These are phyloP conservation scores for Crocuta crocuta DNA, from an alignment of 2,113 vertebrate species.

Conservation along the genomic window DNA sequence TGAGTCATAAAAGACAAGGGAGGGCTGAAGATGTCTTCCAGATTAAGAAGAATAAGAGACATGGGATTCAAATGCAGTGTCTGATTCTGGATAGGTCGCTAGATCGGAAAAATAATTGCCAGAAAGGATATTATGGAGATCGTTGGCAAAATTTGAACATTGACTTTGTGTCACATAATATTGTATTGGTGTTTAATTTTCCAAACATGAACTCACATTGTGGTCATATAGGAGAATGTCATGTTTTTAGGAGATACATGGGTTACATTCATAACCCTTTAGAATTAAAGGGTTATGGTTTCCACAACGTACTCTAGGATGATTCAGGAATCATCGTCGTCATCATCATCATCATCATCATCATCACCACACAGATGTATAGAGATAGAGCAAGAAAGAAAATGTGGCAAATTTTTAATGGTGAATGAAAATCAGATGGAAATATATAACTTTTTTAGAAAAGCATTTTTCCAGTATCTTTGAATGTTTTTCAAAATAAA, in stretches of 20 bases:
- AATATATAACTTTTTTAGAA: background rate
- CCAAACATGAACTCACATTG: background rate
- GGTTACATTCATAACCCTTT: background rate
- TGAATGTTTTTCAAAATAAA: background rate
- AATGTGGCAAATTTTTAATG: background rate
- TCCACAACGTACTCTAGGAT: background rate
- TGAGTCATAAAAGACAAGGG: background rate
- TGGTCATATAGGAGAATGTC: background rate
- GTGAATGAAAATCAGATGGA: background rate
- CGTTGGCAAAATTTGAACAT: background rate
- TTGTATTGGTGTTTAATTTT: background rate
- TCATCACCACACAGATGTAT: background rate
- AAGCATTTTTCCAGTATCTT: background rate
- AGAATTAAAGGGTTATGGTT: background rate
- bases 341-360: background rate
- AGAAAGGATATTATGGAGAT: background rate
- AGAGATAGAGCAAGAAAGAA: background rate
- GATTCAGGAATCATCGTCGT: background rate
- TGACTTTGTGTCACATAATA: background rate
- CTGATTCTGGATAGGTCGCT: background rate
- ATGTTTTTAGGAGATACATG: background rate
- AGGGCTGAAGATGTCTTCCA: background rate
- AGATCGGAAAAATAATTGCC: background rate
- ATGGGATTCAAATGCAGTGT: background rate
- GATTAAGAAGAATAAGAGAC: background rate